Evolutionary conservation across 2,113 vertebrate genomes (phyloP).

Genomic region (Chionodraco myersi): DNA sequence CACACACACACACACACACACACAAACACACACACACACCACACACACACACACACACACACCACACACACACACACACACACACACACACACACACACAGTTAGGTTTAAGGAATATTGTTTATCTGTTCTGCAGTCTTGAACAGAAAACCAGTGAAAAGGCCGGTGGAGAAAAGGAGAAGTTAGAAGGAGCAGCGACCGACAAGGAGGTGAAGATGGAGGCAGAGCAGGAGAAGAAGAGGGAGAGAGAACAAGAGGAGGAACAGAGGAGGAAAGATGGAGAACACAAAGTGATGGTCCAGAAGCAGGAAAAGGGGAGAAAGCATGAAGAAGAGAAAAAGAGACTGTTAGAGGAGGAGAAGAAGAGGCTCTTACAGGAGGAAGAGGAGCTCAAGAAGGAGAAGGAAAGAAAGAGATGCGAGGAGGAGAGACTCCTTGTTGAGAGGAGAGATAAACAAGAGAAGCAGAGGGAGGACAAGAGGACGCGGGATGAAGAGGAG

Average conservation of each 20-base stretch:
- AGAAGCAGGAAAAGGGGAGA: constrained; percentile 37
- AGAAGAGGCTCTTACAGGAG: constrained; percentile 64
- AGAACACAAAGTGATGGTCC: constrained; percentile 28
- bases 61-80: no score
- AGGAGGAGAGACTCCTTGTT: constrained; percentile 62
- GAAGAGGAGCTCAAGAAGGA: constrained; percentile 53
- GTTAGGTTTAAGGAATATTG: constrained; percentile 53
- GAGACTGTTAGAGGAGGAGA: constrained; percentile 66
- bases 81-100: not conserved
- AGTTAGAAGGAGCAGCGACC: constrained; percentile 46
- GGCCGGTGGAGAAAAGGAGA: constrained; percentile 33
- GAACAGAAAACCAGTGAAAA: constrained; percentile 68
- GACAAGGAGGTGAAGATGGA: constrained; percentile 24
- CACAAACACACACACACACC: no score
- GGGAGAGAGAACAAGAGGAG: constrained; percentile 44
- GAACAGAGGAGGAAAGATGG: constrained; percentile 45
- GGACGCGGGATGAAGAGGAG: constrained; percentile 51
- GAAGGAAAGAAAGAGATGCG: constrained; percentile 51
- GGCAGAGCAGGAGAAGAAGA: constrained; percentile 44
- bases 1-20: constrained; percentile 12
- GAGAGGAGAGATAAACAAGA: constrained; percentile 64
- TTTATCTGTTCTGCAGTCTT: constrained; percentile 78
- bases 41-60: no score
- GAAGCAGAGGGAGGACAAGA: constrained; percentile 53
- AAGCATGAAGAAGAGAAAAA: constrained; percentile 68